These are phyloP conservation scores for Muschampia plurimacula DNA, from an alignment of 2,888 invertebrate genomes.

Conservation along the genomic window DNA sequence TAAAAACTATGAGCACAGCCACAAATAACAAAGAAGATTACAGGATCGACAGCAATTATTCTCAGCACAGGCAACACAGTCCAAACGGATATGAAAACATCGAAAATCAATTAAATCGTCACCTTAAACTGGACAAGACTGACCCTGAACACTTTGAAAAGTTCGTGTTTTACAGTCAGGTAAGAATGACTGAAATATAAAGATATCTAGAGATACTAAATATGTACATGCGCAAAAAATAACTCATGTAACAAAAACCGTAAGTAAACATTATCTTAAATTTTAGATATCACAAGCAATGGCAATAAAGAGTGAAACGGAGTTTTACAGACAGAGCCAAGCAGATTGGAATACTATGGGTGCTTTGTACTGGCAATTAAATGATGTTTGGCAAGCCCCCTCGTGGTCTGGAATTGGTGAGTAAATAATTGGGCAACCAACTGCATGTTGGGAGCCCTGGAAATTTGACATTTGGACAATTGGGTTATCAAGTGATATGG, in stretches of 20 bases:
- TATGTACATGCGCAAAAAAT: neutral
- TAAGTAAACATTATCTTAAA: neutral
- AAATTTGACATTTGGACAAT: no score
- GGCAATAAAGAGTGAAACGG: conserved; percentile 93
- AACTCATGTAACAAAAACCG: neutral
- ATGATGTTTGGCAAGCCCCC: conserved; percentile 99
- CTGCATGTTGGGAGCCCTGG: no score
- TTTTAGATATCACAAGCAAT: conserved; percentile 93
- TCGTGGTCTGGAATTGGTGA: conserved; percentile 96
- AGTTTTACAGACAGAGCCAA: conserved; percentile 90
- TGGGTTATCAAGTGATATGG: no score
- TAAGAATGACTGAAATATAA: conserved; percentile 59
- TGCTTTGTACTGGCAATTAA: conserved; percentile 98
- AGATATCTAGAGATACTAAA: neutral
- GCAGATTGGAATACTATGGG: conserved; percentile 93
- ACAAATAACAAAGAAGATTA: conserved; percentile 82
- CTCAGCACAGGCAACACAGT: conserved; percentile 95
- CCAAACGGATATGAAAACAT: conserved; percentile 89
- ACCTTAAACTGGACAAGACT: conserved; percentile 86
- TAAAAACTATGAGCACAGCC: conserved; percentile 88
- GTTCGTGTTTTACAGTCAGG: conserved; percentile 94
- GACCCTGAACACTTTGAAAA: conserved; percentile 86
- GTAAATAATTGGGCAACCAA: conserved; percentile 1
- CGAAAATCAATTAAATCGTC: conserved; percentile 84
- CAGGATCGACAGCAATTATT: conserved; percentile 84